Conservation (phyloP, 2,797 vertebrate species). For the Chaenodraco wilsoni region DNA sequence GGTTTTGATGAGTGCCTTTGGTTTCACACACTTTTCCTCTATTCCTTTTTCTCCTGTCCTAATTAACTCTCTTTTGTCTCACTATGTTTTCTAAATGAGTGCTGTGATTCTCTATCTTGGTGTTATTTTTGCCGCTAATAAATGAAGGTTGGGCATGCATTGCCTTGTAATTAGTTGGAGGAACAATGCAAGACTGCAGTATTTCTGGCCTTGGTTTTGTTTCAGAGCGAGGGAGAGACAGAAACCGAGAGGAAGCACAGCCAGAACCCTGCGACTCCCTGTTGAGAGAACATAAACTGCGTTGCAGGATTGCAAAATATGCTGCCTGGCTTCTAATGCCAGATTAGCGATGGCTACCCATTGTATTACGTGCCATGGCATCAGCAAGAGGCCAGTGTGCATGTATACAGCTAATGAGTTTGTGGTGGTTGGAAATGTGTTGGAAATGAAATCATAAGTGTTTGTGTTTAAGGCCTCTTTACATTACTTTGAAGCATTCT, state of each 20-base stretch:
- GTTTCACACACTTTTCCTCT: constrained; percentile 59
- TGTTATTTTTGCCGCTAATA: constrained; percentile 76
- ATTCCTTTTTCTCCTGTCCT: constrained; percentile 62
- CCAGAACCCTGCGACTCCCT: constrained; percentile 77
- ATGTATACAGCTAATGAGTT: constrained; percentile 53
- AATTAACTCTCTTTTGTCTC: constrained; percentile 79
- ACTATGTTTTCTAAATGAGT: constrained; percentile 74
- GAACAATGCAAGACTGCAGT: constrained; percentile 77
- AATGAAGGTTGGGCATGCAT: constrained; percentile 72
- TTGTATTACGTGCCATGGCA: constrained; percentile 67
- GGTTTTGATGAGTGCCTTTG: constrained; percentile 69
- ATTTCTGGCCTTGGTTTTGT: constrained; percentile 75
- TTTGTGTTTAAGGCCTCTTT: constrained; percentile 16
- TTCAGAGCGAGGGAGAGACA: constrained; percentile 43
- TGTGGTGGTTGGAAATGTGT: constrained; percentile 34
- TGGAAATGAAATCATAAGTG: constrained; percentile 32
- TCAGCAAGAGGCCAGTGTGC: constrained; percentile 55
- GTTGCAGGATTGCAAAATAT: constrained; percentile 80
- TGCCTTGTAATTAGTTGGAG: constrained; percentile 80
- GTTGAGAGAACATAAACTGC: constrained; percentile 84
- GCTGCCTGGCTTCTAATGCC: constrained; percentile 75
- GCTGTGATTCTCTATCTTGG: constrained; percentile 67
- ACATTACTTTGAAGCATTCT: neutral
- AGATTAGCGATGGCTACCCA: constrained; percentile 80
- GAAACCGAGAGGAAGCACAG: constrained; percentile 54